phyloP scores from a whole-genome alignment of 2,113 vertebrate genomes.

The Callionymus lyra region DNA sequence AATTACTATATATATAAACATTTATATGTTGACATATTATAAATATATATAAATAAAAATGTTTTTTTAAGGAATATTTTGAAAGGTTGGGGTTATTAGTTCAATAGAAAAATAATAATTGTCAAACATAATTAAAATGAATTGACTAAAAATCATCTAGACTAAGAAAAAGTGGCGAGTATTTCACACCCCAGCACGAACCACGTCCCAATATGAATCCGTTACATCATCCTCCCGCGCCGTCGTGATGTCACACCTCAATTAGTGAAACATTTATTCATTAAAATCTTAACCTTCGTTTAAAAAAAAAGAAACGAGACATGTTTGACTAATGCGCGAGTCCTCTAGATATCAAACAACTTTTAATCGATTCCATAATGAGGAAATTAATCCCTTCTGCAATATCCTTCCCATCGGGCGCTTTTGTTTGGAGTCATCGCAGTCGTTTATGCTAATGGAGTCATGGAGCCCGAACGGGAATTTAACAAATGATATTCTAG shows the following conservation, averaged over 20 bases:
- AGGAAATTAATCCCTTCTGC: conserved; percentile 25
- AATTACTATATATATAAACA: too few species aligned
- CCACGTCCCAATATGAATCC: conserved; percentile 13
- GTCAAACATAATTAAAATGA: too few species aligned
- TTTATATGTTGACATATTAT: too few species aligned
- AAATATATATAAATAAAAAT: too few species aligned
- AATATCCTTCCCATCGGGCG: conserved; percentile 34
- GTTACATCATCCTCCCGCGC: conserved; percentile 9
- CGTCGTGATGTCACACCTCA: conserved; percentile 16
- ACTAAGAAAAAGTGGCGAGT: not conserved
- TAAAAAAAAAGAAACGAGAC: too few species aligned
- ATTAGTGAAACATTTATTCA: conserved; percentile 29
- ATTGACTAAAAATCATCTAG: too few species aligned
- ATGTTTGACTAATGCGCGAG: too few species aligned
- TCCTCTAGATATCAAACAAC: too few species aligned
- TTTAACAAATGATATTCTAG: conserved; percentile 6
- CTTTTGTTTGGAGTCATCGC: conserved; percentile 40
- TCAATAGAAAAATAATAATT: too few species aligned
- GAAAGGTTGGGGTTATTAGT: too few species aligned
- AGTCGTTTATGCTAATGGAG: conserved; percentile 53
- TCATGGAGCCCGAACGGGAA: conserved; percentile 28
- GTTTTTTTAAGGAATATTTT: too few species aligned
- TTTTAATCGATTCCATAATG: conserved; percentile 4
- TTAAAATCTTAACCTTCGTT: conserved; percentile 13
- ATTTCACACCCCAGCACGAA: conserved; percentile 5